phyloP scores from a whole-genome alignment of 64 coral and sea anemone genomes.

The Montipora sp. region DNA sequence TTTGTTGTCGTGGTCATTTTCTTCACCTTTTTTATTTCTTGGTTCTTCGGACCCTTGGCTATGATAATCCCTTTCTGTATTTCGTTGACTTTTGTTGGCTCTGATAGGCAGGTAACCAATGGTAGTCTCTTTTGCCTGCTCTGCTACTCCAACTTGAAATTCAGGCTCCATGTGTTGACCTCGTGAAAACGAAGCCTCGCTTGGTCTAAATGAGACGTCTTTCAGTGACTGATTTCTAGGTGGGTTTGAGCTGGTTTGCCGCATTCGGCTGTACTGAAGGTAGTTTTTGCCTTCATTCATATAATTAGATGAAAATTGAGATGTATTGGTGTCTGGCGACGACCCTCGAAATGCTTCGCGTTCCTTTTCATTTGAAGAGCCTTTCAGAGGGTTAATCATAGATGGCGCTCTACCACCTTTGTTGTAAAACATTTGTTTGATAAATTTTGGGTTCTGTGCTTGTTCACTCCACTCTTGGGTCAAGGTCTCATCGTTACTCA shows the following conservation, averaged over 20 bases:
- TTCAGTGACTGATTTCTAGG: background rate
- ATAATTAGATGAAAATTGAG: background rate
- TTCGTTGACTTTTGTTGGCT: background rate
- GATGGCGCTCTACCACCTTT: no score
- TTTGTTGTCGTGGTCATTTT: constrained; percentile 19
- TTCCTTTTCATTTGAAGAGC: background rate
- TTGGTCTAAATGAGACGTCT: no score
- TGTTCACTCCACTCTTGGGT: background rate
- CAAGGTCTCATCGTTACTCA: background rate
- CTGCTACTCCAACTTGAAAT: constrained; percentile 7
- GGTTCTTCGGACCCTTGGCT: background rate
- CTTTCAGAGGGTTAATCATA: background rate
- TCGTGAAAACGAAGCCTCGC: no score
- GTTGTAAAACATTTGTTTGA: background rate
- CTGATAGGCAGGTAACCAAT: background rate
- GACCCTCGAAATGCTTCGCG: background rate
- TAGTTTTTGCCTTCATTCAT: background rate
- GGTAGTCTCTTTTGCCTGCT: background rate
- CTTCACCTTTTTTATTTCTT: background rate
- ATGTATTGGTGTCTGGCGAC: background rate
- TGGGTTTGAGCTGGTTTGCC: background rate
- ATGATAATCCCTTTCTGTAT: background rate
- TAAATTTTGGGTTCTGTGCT: background rate
- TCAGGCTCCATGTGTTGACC: no score
- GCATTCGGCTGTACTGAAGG: background rate